These are phyloP conservation scores for Nezara viridula DNA, from an alignment of 2,888 invertebrate genomes.

Conservation along the genomic window DNA sequence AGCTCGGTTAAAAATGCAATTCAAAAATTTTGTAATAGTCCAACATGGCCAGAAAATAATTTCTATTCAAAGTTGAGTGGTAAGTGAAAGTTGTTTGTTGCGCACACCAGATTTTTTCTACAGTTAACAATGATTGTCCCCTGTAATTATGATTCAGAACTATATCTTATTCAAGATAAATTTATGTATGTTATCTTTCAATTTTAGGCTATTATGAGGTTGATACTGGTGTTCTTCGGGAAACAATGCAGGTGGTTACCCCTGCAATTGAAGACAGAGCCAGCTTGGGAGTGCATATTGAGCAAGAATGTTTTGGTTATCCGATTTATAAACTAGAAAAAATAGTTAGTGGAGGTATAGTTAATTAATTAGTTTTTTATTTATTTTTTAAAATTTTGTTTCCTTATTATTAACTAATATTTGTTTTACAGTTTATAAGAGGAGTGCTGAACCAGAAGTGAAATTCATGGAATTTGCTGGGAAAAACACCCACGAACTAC, in stretches of 20 bases:
- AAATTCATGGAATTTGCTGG: constrained; percentile 86
- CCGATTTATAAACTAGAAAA: constrained; percentile 83
- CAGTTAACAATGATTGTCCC: too few relatives aligned
- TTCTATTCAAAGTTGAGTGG: too few relatives aligned
- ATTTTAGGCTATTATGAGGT: constrained; percentile 81
- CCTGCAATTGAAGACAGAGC: constrained; percentile 78
- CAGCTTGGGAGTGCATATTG: constrained; percentile 79
- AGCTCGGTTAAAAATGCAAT: too few relatives aligned
- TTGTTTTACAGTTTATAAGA: constrained; percentile 75
- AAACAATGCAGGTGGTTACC: constrained; percentile 81
- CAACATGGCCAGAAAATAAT: too few relatives aligned
- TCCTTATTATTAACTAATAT: not conserved
- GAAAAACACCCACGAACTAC: constrained; percentile 72
- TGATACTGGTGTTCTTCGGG: constrained; percentile 82
- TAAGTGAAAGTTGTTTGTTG: too few relatives aligned
- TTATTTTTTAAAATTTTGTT: not conserved
- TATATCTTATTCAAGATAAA: not conserved
- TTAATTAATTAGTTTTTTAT: constrained; percentile 42
- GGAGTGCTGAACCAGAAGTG: constrained; percentile 70
- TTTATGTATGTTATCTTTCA: not conserved
- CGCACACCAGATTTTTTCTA: too few relatives aligned
- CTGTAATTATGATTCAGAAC: too few relatives aligned
- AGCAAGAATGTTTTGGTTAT: constrained; percentile 78
- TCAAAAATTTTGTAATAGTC: too few relatives aligned
- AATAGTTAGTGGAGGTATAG: constrained; percentile 77